Percentiles rank a stretch among this genome's conserved stretches.
phyloP scores from a whole-genome alignment of 2,888 invertebrate genomes.

The Noctua janthina region DNA sequence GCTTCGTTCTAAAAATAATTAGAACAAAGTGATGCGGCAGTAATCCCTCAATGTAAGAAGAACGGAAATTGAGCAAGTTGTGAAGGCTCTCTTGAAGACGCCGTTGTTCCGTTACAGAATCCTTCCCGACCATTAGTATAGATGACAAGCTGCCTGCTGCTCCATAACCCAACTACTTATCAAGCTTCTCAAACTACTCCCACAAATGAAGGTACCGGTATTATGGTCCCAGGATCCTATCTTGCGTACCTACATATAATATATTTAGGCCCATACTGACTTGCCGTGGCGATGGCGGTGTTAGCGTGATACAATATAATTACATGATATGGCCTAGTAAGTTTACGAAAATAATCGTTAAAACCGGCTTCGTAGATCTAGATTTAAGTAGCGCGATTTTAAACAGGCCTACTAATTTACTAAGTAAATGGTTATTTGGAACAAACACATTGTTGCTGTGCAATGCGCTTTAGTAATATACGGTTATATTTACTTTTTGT shows the following conservation, averaged over 20 bases:
- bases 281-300: conserved; percentile 32
- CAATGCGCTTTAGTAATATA: conserved; percentile 40
- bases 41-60: conserved; percentile 41
- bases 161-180: conserved; percentile 37
- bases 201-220: conserved; percentile 35
- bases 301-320: conserved; percentile 66
- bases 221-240: conserved; percentile 38
- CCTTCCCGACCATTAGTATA: conserved; percentile 49
- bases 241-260: conserved; percentile 27
- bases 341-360: conserved; percentile 64
- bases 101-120: conserved; percentile 53
- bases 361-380: conserved; percentile 54
- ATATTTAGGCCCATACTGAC: conserved; percentile 17
- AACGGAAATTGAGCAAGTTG: conserved; percentile 60
- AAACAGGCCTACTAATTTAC: conserved; percentile 43
- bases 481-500: not conserved
- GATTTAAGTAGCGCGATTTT: conserved; percentile 57
- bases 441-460: conserved; percentile 39
- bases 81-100: conserved; percentile 34
- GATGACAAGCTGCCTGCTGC: conserved; percentile 40
- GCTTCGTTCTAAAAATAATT: conserved; percentile 30
- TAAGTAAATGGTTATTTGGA: conserved; percentile 40
- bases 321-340: conserved; percentile 58
- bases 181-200: conserved; percentile 41
- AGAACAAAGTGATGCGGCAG: conserved; percentile 29